A percentile compares a stretch with the other conserved stretches of the same genome.
phyloP scores from a whole-genome alignment of 2,113 vertebrate genomes.

The Ahaetulla prasina region DNA sequence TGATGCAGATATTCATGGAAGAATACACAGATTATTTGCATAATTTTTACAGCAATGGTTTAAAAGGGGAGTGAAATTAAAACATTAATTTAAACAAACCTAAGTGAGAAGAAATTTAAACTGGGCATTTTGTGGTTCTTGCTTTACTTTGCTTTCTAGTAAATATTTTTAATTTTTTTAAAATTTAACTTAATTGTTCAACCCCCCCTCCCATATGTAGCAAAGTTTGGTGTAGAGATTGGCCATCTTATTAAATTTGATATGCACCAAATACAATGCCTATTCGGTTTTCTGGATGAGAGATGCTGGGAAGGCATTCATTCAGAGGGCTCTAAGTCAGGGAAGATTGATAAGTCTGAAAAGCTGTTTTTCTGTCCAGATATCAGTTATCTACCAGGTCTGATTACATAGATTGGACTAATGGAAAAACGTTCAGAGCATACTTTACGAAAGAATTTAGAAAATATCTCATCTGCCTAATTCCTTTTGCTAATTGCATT shows the following conservation, averaged over 20 bases:
- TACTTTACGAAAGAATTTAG: not conserved
- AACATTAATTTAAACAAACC: not conserved
- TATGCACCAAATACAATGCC: not conserved
- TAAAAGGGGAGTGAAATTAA: not conserved
- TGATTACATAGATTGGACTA: not conserved
- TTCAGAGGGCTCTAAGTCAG: not conserved
- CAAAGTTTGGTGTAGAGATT: not conserved
- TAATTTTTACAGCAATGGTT: not conserved
- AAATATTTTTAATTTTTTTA: not conserved
- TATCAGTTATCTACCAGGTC: not conserved
- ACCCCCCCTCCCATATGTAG: not conserved
- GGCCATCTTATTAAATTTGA: not conserved
- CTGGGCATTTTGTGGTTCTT: not conserved
- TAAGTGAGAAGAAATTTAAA: not conserved
- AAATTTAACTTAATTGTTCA: not conserved
- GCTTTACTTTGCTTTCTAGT: not conserved
- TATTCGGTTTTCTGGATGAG: not conserved
- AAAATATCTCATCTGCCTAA: not conserved
- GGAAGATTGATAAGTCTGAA: not conserved
- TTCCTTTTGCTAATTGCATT: not conserved
- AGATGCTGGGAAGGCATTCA: not conserved
- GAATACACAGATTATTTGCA: not conserved
- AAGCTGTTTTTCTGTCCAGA: not conserved
- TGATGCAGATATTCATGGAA: not conserved
- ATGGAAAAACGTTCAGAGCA: not conserved